Base-by-base conservation (phyloP, 2,888 invertebrate species). In the Acleris laterana region DNA sequence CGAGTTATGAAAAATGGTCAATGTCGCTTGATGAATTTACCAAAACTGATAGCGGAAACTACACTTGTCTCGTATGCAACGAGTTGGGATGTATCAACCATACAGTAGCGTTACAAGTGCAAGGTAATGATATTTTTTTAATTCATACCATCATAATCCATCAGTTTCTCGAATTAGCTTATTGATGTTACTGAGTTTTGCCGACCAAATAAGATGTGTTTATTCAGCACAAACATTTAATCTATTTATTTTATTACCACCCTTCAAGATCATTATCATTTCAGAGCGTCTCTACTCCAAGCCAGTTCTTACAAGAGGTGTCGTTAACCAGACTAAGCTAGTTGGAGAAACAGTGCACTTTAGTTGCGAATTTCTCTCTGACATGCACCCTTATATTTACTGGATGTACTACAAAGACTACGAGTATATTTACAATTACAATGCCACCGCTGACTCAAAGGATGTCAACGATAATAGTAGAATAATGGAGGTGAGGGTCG, bases 11-110 rank as follows among this genome's bases (percentile, higher is more conserved):
- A n/a, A 95, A 95, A 76, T 97, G 96, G 96, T 94, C 94, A 0
- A 91, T 98, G 63, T 90, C 93, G 7, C 89, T 99, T 74, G 97
- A 97, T 72, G 98, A 98, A 78, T 90, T 97, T 50, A 95, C 97
- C 1, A 95, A 95, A 7, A 94, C 95, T 32, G 99, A 99, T 81
- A 95, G 95, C 65, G 99, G 98, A 1, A 95, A 96, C 75, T 99
- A 99, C 83, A 97, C 96, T 0, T 99, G 99, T 81, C 91, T 95
- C 51, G 96, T 98, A 5, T 96, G 96, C 87, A 99, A 99, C 83
- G 86, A 92, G 11, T 87, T 95, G 62, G 98, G 97, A 1, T 96
- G 96, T 78, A 96, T 98, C 68, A 93, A 95, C 57, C 95, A 95
- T 78, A 96, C 95, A 0, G 95, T 94, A 75, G 93, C 93, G 71